Evolutionary conservation across 2,113 vertebrate genomes (phyloP), one percentile per base, ranked within the genome.

Genomic region (Burhinus oedicnemus): DNA sequence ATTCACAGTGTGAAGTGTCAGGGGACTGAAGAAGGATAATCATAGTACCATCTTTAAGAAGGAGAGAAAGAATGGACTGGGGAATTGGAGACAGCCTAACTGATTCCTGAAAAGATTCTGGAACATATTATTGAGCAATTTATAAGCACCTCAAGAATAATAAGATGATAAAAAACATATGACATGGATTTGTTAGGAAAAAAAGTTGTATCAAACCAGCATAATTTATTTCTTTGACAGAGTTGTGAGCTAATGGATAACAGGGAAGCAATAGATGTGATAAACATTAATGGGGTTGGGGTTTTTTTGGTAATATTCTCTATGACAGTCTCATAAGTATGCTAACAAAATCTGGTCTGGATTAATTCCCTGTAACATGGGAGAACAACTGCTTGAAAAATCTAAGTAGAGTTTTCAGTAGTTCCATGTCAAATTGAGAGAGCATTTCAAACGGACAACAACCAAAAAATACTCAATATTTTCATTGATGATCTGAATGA

Each of bases 141-240:
- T 94, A 95, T 87, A 97, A 87, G 83, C 91, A 96, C 89, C 91
- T 94, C 74, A 96, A 94, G 52, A 96, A 84, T 92, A 97, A 81
- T 75, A 93, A 64, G 44, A 89, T 84, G 77, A 96, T 96, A 96
- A 94, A 94, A 97, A 96, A 81, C 95, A 97, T 38, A 95, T 95
- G 91, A 91, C 29, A 84, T 25, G 23, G 64, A 95, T 97, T 96
- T 95, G 77, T 96, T 61, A 95, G 52, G 89, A 42, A 87, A 91
- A 91, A 91, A 81, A 62, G 15, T 89, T 93, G 45, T 71, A 91
- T 94, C 80, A 87, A 94, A 94, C 23, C 4, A 15, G 15, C n/a
- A 81, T 74, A 71, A 93, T 93, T 95, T 96, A 96, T 93, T 95
- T 84, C 42, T 87, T 87, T 91, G 89, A 97, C 95, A 95, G 77